phyloP scores from a whole-genome alignment of 2,113 vertebrate species.

The Himantopus leucocephalus region DNA sequence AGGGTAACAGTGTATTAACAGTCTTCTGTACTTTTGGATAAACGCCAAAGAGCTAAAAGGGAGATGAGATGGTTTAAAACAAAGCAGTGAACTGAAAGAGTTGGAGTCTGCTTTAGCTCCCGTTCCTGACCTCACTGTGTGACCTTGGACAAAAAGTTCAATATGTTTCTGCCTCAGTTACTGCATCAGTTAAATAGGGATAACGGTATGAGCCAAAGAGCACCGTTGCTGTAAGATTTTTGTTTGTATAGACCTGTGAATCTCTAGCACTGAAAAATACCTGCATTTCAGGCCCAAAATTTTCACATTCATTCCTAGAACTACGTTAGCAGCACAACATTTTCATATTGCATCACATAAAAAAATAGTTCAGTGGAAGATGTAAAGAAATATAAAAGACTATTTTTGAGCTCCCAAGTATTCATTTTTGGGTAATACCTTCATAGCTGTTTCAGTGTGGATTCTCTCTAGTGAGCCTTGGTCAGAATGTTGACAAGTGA shows the following conservation, averaged over 20 bases:
- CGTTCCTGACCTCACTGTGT: slow-evolving; percentile 6
- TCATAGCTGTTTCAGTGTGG: not conserved
- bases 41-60: not conserved
- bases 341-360: not conserved
- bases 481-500: not conserved
- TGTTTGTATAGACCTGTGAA: not conserved
- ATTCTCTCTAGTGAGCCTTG: not conserved
- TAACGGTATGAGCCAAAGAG: not conserved
- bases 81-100: slow-evolving; percentile 14
- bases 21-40: not conserved
- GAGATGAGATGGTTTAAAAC: not conserved
- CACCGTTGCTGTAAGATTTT: not conserved
- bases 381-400: not conserved
- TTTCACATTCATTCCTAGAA: not conserved
- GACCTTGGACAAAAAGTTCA: slow-evolving; percentile 54
- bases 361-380: not conserved
- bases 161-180: slow-evolving; percentile 59
- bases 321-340: not conserved
- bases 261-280: not conserved
- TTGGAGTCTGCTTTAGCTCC: slow-evolving; percentile 10
- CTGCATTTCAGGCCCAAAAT: not conserved
- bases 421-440: not conserved
- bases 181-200: slow-evolving; percentile 6
- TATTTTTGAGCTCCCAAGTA: not conserved
- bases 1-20: not conserved